Base-by-base conservation (phyloP, 2,888 invertebrate species). In the Phengaris alcon region DNA sequence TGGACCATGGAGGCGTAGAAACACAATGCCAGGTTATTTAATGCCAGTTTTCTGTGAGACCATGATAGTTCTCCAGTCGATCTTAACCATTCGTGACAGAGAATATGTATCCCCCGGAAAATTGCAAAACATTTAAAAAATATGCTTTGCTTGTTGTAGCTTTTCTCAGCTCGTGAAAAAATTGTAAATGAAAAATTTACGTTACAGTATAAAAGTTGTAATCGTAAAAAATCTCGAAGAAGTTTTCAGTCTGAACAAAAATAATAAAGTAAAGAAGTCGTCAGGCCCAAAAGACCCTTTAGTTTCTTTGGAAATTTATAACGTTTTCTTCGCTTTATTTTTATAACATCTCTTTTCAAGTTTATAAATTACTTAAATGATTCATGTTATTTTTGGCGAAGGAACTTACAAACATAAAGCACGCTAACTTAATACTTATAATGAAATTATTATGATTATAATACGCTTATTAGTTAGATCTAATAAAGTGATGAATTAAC, bases 341-440 rank as follows among this genome's bases (percentile, higher is more conserved):
- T 64, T 64, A 64, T 64, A 64, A 64, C 44, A 64, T 44, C 35
- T 64, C 35, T 44, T 64, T 64, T 64, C 64, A 44, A 64, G 13
- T 64, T 64, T 64, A 64, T 64, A 35, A 64, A 44, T 64, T 64
- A 64, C 64, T 44, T 44, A 44, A 13, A 64, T 44, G 2, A 64
- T 64, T 64, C 35, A 59, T 59, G 22, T 35, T 15, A 57, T 57
- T 57, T 57, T 64, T 22, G 22, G 59, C 59, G 10, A 64, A 10
- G 35, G 12, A 22, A 64, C 35, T 13, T 6, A 35, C 12, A 44
- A 35, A 64, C 35, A 64, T 64, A 13, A 64, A 35, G 10, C 35
- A 35, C 35, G 35, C 12, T 35, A 10, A 35, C 22, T 12, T 64
- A 64, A 35, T 64, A 22, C 1, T 59, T 22, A 64, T 64, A 64